Conservation (phyloP, 2,888 invertebrate genomes). For the Macrosoma leucophasiata region DNA sequence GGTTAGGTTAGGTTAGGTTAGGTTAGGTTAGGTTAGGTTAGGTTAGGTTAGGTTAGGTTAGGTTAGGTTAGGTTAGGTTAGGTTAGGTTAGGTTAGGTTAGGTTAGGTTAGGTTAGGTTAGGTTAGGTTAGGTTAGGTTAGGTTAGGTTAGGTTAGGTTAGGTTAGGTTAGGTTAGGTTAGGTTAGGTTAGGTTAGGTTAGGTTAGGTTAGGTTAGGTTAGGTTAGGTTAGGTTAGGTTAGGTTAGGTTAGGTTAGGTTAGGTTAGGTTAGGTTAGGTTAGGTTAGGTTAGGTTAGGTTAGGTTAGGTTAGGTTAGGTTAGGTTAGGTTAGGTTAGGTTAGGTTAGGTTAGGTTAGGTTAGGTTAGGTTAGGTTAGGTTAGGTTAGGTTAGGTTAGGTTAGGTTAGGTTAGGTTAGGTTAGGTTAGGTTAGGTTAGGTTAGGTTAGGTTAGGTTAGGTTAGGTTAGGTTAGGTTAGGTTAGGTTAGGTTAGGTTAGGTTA, state of each 20-base stretch:
- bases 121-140: constrained; percentile 20
- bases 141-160: constrained; percentile 22
- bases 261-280: constrained; percentile 27
- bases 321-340: constrained; percentile 25
- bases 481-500: no score
- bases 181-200: constrained; percentile 22
- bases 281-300: constrained; percentile 28
- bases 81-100: constrained; percentile 21
- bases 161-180: constrained; percentile 23
- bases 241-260: constrained; percentile 27
- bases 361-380: no score
- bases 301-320: constrained; percentile 27
- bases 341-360: no score
- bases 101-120: constrained; percentile 21
- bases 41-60: constrained; percentile 23
- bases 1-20: constrained; percentile 22
- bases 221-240: constrained; percentile 23
- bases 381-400: no score
- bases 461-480: no score
- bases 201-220: constrained; percentile 22
- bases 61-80: constrained; percentile 24
- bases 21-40: constrained; percentile 18
- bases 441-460: no score
- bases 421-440: no score
- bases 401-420: no score